Conservation (phyloP, 2,113 vertebrate species). For the Chaenocephalus aceratus region DNA sequence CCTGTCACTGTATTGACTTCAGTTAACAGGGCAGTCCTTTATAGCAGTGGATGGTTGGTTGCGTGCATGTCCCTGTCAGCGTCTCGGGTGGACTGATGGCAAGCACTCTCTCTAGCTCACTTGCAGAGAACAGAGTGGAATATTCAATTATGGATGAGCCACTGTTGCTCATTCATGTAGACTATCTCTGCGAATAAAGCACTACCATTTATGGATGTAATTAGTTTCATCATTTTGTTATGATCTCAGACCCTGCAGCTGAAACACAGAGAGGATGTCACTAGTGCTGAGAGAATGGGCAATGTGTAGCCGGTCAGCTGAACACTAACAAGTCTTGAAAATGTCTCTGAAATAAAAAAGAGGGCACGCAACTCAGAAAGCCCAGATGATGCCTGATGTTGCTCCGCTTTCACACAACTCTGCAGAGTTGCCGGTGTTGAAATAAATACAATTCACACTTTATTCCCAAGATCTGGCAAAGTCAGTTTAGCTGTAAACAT, state of each 20-base stretch:
- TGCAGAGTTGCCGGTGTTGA: slow-evolving; percentile 3
- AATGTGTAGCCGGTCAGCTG: slow-evolving; percentile 54
- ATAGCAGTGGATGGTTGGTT: background rate
- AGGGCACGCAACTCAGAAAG: slow-evolving; percentile 37
- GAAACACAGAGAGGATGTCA: slow-evolving; percentile 40
- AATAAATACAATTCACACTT: slow-evolving; percentile 56
- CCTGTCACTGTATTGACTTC: background rate
- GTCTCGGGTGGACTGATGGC: slow-evolving; percentile 20
- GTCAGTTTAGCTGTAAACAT: slow-evolving; percentile 37
- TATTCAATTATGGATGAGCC: slow-evolving; percentile 61
- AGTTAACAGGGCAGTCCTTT: no score
- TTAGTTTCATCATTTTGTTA: slow-evolving; percentile 56
- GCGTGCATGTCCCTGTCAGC: slow-evolving; percentile 14
- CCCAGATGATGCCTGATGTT: slow-evolving; percentile 23
- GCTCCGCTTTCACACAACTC: slow-evolving; percentile 1
- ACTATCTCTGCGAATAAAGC: slow-evolving; percentile 33
- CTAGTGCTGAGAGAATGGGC: slow-evolving; percentile 42
- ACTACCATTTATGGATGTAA: slow-evolving; percentile 56
- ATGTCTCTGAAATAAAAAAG: slow-evolving; percentile 37
- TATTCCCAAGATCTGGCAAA: slow-evolving; percentile 53
- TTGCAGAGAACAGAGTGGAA: slow-evolving; percentile 30
- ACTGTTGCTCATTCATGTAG: slow-evolving; percentile 29
- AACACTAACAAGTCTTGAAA: slow-evolving; percentile 58
- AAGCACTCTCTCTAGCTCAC: slow-evolving; percentile 18
- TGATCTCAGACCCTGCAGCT: slow-evolving; percentile 47